A percentile compares a stretch with the other conserved stretches of the same genome.
phyloP scores from a whole-genome alignment of 2,888 invertebrate species.

The Shargacucullia verbasci region DNA sequence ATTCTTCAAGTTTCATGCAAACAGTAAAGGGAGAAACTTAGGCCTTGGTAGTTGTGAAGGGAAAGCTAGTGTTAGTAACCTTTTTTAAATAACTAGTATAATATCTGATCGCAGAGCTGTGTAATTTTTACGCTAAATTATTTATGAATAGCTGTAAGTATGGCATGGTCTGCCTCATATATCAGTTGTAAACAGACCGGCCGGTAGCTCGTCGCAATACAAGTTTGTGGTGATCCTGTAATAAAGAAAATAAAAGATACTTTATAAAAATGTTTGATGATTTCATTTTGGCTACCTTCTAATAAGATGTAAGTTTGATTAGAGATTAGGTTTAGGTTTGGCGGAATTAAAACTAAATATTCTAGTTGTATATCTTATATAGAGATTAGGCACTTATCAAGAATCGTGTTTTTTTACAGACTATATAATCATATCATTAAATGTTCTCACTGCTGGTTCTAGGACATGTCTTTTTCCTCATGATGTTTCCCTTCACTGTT shows the following conservation, averaged over 20 bases:
- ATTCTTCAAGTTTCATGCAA: constrained; percentile 50
- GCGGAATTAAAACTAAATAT: no score
- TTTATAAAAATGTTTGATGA: constrained; percentile 61
- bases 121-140: constrained; percentile 82
- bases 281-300: no score
- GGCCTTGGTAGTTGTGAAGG: constrained; percentile 59
- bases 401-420: no score
- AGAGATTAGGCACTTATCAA: no score
- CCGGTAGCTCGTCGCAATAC: constrained; percentile 66
- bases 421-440: no score
- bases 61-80: constrained; percentile 52
- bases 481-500: no score
- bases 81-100: constrained; percentile 55
- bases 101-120: constrained; percentile 72
- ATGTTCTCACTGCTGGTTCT: no score
- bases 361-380: no score
- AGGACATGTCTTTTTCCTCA: no score
- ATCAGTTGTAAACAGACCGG: constrained; percentile 63
- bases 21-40: constrained; percentile 40
- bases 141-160: constrained; percentile 79
- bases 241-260: constrained; percentile 77
- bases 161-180: constrained; percentile 71
- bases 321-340: no score
- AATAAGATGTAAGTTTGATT: no score
- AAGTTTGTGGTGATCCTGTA: constrained; percentile 74